These are phyloP conservation scores for Cremastinae sp. DNA, from an alignment of 2,888 invertebrate genomes.

Conservation along the genomic window DNA sequence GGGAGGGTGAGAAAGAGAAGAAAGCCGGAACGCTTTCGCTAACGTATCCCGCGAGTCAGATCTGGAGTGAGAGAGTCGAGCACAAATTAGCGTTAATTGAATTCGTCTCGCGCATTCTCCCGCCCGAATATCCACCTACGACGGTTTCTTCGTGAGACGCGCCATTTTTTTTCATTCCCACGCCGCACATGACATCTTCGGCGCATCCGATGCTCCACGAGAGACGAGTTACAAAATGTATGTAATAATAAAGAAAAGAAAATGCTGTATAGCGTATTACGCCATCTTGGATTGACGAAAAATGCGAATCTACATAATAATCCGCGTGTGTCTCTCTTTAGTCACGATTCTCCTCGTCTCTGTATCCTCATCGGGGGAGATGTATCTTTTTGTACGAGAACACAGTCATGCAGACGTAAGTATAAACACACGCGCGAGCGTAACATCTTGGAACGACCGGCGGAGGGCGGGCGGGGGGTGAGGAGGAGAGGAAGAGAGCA, in stretches of 20 bases:
- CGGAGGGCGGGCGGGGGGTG: no score
- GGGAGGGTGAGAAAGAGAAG: constrained; percentile 42
- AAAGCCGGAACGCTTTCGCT: no score
- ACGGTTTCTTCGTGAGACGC: neutral
- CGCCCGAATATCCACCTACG: neutral
- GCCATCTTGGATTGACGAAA: no score
- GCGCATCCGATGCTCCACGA: neutral
- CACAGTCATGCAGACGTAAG: neutral
- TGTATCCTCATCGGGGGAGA: neutral
- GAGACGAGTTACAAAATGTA: no score
- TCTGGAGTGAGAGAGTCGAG: no score
- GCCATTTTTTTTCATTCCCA: constrained; percentile 26
- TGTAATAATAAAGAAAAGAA: no score
- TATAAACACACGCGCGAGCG: neutral
- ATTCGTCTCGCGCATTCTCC: constrained; percentile 63
- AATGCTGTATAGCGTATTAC: no score
- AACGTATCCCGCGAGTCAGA: no score
- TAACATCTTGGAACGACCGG: neutral
- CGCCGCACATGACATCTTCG: neutral
- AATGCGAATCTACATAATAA: no score
- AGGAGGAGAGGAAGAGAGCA: no score
- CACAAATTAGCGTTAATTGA: constrained; percentile 79
- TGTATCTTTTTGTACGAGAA: neutral
- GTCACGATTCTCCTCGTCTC: constrained; percentile 6
- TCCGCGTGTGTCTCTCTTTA: constrained; percentile 6